These are phyloP conservation scores for Dipodomys merriami DNA, from an alignment of 2,113 vertebrate species.

Conservation along the genomic window DNA sequence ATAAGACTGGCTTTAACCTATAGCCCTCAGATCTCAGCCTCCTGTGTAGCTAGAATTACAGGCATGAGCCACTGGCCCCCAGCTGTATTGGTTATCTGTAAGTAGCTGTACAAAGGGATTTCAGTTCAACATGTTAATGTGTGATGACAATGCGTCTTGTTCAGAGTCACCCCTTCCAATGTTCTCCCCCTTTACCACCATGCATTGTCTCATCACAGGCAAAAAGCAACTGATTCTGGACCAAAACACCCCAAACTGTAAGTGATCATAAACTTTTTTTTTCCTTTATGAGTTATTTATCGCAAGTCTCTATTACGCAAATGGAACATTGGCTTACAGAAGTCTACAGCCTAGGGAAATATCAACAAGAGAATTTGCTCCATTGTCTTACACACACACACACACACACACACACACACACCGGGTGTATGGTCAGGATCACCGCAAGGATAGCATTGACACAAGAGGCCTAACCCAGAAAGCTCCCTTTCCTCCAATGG, in stretches of 20 bases:
- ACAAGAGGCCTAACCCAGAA: not conserved
- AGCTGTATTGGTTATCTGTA: too few relatives aligned
- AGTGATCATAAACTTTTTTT: not conserved
- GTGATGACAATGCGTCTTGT: too few relatives aligned
- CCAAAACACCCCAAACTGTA: not conserved
- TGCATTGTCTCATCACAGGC: not conserved
- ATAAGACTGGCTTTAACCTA: too few relatives aligned
- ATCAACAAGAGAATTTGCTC: not conserved
- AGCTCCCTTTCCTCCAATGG: not conserved
- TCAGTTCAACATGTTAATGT: too few relatives aligned
- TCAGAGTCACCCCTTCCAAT: too few relatives aligned
- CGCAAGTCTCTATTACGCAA: not conserved
- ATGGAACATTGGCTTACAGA: not conserved
- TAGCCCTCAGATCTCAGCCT: too few relatives aligned
- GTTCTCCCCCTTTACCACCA: too few relatives aligned
- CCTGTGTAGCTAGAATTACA: too few relatives aligned
- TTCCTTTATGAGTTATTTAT: not conserved
- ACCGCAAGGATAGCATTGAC: not conserved
- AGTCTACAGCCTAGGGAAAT: not conserved
- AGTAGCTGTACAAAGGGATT: too few relatives aligned
- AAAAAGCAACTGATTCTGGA: not conserved
- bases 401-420: too few relatives aligned
- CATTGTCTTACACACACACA: rapidly evolving
- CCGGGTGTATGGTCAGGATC: not conserved
- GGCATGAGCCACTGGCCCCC: too few relatives aligned